Evolutionary conservation across 2,113 vertebrate species (phyloP), one percentile per base, ranked within the genome.

Genomic region (Malurus elegans): DNA sequence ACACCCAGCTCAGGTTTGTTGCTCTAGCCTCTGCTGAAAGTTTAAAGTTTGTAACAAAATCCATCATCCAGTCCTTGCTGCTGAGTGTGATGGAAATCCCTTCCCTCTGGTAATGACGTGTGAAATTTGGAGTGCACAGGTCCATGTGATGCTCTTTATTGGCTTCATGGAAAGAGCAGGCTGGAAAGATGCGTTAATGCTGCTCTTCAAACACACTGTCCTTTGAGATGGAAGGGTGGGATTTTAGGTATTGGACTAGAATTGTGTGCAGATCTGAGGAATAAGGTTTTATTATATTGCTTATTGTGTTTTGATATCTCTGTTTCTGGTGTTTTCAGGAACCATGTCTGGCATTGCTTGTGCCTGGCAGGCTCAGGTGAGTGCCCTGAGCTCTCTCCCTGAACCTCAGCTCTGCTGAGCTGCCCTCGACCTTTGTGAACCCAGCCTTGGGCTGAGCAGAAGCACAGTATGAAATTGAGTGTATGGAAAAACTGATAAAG

Each of bases 61-160:
- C 71, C 42, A 70, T 93, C 75, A 82, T 70, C 32, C 0, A 5
- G 57, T 79, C 32, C 54, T 74, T 47, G 62, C 54, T 90, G 62
- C 50, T 45, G 79, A 44, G 18, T 16, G 58, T 88, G 75, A 94
- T 86, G 62, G 74, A 94, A 82, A 72, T 58, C 25, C 81, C 58
- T 76, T 95, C 82, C 28, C 40, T 69, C 86, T 67, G 82, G 66
- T 90, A 94, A 92, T 86, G 88, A 60, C 10, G 40, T 90, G 88
- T 88, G 88, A 82, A 90, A 93, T 88, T 69, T 78, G 64, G 75
- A 92, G 58, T n/a, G 85, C 56, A 56, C 18, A 28, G 34, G 65
- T 65, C 64, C 92, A 73, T 82, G 62, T 4, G 90, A 53, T 79
- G 44, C 53, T 67, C 45, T 79, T 62, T 40, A 29, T 19, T 79